These are phyloP conservation scores for Dryobotodes eremita DNA, from an alignment of 2,888 invertebrate genomes.

Conservation along the genomic window DNA sequence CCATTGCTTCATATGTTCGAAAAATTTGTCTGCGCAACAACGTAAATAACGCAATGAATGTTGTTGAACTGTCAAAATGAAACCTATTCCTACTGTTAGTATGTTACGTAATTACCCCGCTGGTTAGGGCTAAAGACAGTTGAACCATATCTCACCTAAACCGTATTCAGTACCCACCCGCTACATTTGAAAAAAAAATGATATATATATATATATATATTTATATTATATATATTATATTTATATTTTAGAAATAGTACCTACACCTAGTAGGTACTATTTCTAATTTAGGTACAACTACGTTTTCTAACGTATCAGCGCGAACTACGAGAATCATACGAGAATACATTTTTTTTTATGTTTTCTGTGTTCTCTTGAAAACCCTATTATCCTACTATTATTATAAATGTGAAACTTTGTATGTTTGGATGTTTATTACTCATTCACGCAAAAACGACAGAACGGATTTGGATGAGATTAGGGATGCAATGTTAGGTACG, in stretches of 20 bases:
- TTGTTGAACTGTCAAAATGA: no score
- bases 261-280: background rate
- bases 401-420: background rate
- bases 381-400: background rate
- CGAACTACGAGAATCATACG: background rate
- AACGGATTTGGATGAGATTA: background rate
- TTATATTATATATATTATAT: no score
- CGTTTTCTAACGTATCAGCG: background rate
- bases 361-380: background rate
- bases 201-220: no score
- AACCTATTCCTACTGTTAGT: no score
- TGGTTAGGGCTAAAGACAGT: slow-evolving; percentile 10
- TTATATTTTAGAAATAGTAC: no score
- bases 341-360: background rate
- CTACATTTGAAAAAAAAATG: no score
- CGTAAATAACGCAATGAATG: no score
- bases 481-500: no score
- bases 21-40: no score
- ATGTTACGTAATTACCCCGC: no score
- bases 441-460: background rate
- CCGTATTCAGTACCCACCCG: background rate
- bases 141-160: background rate
- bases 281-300: background rate
- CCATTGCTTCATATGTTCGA: no score
- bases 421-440: background rate